Conservation (phyloP, 2,888 invertebrate genomes). For the Rhabditoides inermis region DNA sequence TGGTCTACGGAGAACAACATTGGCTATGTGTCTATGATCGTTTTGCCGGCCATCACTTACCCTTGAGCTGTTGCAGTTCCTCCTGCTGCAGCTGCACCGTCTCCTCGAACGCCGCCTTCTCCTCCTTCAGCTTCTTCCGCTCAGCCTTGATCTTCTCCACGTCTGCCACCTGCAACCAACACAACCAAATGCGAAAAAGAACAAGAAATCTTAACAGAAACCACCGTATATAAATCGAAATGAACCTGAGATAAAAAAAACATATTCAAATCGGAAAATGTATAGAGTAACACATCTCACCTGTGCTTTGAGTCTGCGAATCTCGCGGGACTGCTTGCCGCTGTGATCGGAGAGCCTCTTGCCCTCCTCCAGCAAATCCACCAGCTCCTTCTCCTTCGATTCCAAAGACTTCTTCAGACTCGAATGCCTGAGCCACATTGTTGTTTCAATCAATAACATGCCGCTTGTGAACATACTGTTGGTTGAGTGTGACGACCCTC, state of each 20-base stretch:
- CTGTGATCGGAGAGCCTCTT: conserved; percentile 28
- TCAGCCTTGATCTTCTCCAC: conserved; percentile 17
- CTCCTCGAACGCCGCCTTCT: conserved; percentile 14
- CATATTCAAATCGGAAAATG: too few species aligned
- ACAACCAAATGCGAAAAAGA: too few species aligned
- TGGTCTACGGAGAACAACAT: too few species aligned
- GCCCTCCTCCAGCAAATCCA: conserved; percentile 36
- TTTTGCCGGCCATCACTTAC: conserved; percentile 8
- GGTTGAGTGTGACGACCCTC: conserved; percentile 14
- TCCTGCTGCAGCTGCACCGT: conserved; percentile 11
- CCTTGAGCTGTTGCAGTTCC: conserved; percentile 9
- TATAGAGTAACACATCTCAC: too few species aligned
- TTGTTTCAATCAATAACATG: conserved; percentile 3
- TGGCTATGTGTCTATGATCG: too few species aligned
- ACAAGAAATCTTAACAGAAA: too few species aligned
- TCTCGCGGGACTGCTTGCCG: conserved; percentile 38
- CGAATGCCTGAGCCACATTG: neutral
- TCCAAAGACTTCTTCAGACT: conserved; percentile 17
- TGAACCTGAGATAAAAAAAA: too few species aligned
- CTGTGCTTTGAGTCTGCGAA: conserved; percentile 29
- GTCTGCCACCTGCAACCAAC: conserved; percentile 10
- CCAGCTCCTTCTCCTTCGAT: conserved; percentile 31
- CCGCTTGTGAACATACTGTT: conserved; percentile 9
- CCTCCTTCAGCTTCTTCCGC: conserved; percentile 15
- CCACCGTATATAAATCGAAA: too few species aligned